A percentile compares a stretch with the other conserved stretches of the same genome.
Conservation (phyloP, 2,888 invertebrate genomes). For the Camptogramma bilineatum region DNA sequence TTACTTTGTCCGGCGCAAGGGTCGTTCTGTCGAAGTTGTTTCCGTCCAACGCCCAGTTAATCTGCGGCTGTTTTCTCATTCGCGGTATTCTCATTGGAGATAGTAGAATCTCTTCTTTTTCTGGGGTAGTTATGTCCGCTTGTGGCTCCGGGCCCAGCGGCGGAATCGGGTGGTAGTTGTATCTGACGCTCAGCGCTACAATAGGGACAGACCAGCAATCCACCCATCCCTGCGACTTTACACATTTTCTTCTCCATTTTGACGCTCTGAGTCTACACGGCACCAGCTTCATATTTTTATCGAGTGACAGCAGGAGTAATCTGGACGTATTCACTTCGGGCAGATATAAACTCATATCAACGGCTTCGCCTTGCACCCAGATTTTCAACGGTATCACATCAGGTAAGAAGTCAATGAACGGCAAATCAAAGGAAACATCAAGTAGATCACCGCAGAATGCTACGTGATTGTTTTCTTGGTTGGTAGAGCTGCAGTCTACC, state of each 20-base stretch:
- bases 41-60: conserved; percentile 88
- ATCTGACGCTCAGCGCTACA: conserved; percentile 95
- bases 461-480: conserved; percentile 97
- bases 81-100: conserved; percentile 96
- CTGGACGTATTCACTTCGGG: conserved; percentile 97
- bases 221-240: conserved; percentile 92
- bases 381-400: conserved; percentile 95
- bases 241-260: conserved; percentile 94
- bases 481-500: conserved; percentile 98
- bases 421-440: conserved; percentile 96
- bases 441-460: conserved; percentile 97
- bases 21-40: conserved; percentile 95
- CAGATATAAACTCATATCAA: conserved; percentile 94
- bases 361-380: conserved; percentile 97
- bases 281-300: conserved; percentile 94
- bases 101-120: conserved; percentile 96
- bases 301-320: conserved; percentile 92
- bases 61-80: conserved; percentile 89
- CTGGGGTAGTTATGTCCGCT: conserved; percentile 96
- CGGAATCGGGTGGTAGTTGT: conserved; percentile 96
- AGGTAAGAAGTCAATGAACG: conserved; percentile 97
- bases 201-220: conserved; percentile 99
- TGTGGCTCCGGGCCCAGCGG: conserved; percentile 94
- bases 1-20: conserved; percentile 94
- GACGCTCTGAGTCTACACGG: conserved; percentile 85